Evolutionary conservation across 1,140 invertebrate genomes (phyloP).

Genomic region (Teleopsis dalmanni): DNA sequence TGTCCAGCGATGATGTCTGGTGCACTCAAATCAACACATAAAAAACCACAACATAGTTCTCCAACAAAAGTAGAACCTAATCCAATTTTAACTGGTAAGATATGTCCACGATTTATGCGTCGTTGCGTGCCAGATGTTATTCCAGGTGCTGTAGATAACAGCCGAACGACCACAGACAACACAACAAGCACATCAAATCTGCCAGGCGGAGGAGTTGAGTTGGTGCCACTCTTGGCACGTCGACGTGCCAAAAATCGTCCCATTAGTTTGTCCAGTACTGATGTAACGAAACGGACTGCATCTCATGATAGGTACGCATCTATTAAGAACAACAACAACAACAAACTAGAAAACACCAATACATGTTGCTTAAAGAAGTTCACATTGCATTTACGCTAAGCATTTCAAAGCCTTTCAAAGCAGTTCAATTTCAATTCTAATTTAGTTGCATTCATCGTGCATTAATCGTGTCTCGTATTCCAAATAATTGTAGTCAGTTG

Average conservation of each 20-base stretch:
- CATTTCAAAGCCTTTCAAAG: no score
- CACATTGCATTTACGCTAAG: conserved; percentile 19
- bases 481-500: no score
- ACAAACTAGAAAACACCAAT: conserved; percentile 17
- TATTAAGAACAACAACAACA: conserved; percentile 28
- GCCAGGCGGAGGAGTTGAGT: conserved; percentile 52
- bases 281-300: conserved; percentile 49
- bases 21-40: background rate
- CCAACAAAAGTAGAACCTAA: conserved; percentile 1
- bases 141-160: conserved; percentile 4
- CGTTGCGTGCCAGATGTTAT: background rate
- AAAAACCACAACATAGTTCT: conserved; percentile 3
- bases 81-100: conserved; percentile 8
- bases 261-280: conserved; percentile 49
- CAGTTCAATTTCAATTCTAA: no score
- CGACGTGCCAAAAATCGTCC: conserved; percentile 40
- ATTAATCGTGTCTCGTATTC: no score
- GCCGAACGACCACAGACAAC: conserved; percentile 14
- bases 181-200: conserved; percentile 7
- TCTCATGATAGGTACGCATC: conserved; percentile 43
- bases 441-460: no score
- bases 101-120: conserved; percentile 23
- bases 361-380: conserved; percentile 24
- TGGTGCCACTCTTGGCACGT: conserved; percentile 54
- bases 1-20: conserved; percentile 22